Conservation (phyloP, 2,797 vertebrate genomes). For the Amazonetta brasiliensis region DNA sequence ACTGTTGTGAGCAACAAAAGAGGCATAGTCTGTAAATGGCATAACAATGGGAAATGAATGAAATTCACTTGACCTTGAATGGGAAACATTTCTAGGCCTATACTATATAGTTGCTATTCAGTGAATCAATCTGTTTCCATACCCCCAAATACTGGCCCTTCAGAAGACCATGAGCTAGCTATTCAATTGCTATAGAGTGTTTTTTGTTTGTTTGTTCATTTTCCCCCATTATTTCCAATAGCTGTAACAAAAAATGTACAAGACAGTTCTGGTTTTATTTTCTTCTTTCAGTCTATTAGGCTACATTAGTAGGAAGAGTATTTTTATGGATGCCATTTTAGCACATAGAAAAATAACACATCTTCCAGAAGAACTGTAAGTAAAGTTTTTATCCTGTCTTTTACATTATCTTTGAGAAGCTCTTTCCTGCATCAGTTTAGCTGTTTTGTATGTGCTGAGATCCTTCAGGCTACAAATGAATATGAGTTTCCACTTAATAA, state of each 20-base stretch:
- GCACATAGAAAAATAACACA: neutral
- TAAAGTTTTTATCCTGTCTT: neutral
- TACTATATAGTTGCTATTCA: neutral
- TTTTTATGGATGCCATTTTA: conserved; percentile 40
- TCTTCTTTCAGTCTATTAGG: neutral
- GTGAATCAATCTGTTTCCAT: neutral
- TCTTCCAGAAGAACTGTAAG: conserved; percentile 27
- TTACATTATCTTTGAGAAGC: conserved; percentile 21
- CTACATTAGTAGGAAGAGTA: conserved; percentile 1
- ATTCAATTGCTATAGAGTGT: neutral
- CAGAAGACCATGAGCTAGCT: neutral
- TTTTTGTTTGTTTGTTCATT: neutral
- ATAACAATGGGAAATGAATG: neutral
- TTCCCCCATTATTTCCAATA: neutral
- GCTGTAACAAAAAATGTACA: neutral
- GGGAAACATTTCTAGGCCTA: neutral
- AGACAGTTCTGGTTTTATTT: neutral
- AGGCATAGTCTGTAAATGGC: neutral
- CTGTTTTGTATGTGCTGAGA: neutral
- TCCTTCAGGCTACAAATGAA: conserved; percentile 24
- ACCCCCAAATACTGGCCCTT: neutral
- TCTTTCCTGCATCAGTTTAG: conserved; percentile 23
- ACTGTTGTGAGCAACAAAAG: neutral
- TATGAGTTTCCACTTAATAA: neutral
- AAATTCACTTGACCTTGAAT: neutral